phyloP scores from a whole-genome alignment of 2,888 invertebrate genomes.

The Pseudoips prasinana region DNA sequence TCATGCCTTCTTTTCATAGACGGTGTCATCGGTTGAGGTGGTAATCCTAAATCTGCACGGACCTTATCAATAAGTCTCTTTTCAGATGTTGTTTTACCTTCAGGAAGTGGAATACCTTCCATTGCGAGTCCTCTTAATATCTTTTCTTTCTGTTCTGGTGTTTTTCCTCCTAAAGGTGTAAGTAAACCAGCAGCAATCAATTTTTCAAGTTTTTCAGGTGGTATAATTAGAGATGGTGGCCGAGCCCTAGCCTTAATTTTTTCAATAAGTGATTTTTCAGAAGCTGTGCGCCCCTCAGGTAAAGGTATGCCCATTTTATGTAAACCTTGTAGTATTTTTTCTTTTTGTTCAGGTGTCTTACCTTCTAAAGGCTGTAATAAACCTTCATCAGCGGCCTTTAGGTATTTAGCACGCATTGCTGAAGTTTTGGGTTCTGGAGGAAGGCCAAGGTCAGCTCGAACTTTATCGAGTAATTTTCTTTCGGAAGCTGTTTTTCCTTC shows the following conservation, averaged over 20 bases:
- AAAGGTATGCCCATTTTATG: conserved; percentile 31
- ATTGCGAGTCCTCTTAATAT: conserved; percentile 32
- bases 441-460: conserved; percentile 26
- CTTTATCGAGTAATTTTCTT: conserved; percentile 18
- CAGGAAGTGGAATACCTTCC: background rate
- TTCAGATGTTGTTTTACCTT: conserved; percentile 15
- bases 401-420: conserved; percentile 25
- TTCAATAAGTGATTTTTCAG: conserved; percentile 14
- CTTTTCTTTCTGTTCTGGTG: conserved; percentile 28
- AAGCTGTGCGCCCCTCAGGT: conserved; percentile 10
- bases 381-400: conserved; percentile 30
- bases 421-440: conserved; percentile 18
- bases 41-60: conserved; percentile 4
- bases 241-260: conserved; percentile 1
- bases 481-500: conserved; percentile 37
- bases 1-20: conserved; percentile 1
- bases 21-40: conserved; percentile 6
- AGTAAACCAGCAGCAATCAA: conserved; percentile 26
- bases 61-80: conserved; percentile 25
- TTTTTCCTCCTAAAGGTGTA: conserved; percentile 33
- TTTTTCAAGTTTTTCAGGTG: conserved; percentile 25
- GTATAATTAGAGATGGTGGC: conserved; percentile 10
- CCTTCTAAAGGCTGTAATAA: conserved; percentile 26
- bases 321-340: conserved; percentile 26
- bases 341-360: conserved; percentile 28